A percentile compares a stretch with the other conserved stretches of the same genome.
phyloP scores from a whole-genome alignment of 2,113 vertebrate species.

The Microcebus lehilahytsara region DNA sequence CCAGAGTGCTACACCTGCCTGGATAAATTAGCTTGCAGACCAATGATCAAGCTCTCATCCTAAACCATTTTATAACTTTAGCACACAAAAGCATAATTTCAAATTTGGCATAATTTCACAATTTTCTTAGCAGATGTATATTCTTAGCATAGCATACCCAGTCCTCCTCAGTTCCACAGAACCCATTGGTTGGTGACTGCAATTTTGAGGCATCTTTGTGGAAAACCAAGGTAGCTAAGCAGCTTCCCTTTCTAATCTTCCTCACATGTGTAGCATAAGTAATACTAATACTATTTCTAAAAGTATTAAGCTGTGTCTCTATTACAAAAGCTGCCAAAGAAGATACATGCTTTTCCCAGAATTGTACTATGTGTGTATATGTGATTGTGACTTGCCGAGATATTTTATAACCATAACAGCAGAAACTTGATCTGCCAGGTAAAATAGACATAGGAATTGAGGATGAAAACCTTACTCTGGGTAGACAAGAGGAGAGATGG shows the following conservation, averaged over 20 bases:
- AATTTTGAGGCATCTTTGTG: not conserved
- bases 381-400: not conserved
- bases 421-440: not conserved
- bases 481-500: not conserved
- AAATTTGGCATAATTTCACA: not conserved
- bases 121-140: not conserved
- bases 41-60: not conserved
- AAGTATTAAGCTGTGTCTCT: not conserved
- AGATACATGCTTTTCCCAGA: not conserved
- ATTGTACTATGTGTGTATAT: not conserved
- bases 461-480: not conserved
- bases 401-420: not conserved
- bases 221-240: not conserved
- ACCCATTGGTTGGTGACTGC: not conserved
- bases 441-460: not conserved
- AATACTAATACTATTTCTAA: not conserved
- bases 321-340: not conserved
- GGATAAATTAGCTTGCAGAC: not conserved
- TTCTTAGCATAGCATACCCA: not conserved
- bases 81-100: not conserved
- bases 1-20: not conserved
- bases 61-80: not conserved
- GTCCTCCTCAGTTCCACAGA: not conserved
- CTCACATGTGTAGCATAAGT: not conserved
- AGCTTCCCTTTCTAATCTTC: not conserved